These are phyloP conservation scores for Cyclargus thomasi DNA, from an alignment of 1,140 invertebrate species.

Conservation along the genomic window DNA sequence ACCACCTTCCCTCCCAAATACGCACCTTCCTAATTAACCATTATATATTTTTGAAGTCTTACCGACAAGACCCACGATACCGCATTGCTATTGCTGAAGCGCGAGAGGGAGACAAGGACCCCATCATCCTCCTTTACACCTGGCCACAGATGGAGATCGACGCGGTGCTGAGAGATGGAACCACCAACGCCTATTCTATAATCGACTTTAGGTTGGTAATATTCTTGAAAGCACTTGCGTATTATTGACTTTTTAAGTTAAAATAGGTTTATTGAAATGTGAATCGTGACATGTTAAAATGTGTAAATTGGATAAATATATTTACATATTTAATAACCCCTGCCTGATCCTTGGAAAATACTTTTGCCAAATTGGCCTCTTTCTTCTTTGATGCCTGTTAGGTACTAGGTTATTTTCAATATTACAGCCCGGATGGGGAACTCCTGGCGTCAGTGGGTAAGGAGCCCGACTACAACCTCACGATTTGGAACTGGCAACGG, in stretches of 20 bases:
- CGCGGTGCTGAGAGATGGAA: conserved; percentile 84
- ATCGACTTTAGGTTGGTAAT: conserved; percentile 87
- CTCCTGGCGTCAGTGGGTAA: conserved; percentile 88
- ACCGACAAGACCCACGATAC: conserved; percentile 78
- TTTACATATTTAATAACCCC: too few species aligned
- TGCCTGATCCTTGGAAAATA: too few species aligned
- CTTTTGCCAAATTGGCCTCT: too few species aligned
- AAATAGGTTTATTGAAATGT: too few species aligned
- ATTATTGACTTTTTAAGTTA: too few species aligned
- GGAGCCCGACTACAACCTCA: conserved; percentile 89
- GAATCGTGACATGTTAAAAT: too few species aligned
- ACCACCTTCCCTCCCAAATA: too few species aligned
- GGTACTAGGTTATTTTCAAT: too few species aligned
- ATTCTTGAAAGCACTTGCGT: too few species aligned
- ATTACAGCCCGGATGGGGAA: conserved; percentile 82
- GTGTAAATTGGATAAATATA: too few species aligned
- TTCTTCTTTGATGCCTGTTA: too few species aligned
- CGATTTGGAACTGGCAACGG: conserved; percentile 90
- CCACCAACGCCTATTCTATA: conserved; percentile 82
- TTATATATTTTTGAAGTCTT: conserved; percentile 80
- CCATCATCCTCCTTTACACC: conserved; percentile 87
- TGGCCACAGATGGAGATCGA: conserved; percentile 86
- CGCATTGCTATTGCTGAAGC: conserved; percentile 92
- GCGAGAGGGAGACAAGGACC: conserved; percentile 83
- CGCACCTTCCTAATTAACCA: too few species aligned